Base-by-base conservation (phyloP, 1,140 invertebrate species). In the Hyles vespertilio region DNA sequence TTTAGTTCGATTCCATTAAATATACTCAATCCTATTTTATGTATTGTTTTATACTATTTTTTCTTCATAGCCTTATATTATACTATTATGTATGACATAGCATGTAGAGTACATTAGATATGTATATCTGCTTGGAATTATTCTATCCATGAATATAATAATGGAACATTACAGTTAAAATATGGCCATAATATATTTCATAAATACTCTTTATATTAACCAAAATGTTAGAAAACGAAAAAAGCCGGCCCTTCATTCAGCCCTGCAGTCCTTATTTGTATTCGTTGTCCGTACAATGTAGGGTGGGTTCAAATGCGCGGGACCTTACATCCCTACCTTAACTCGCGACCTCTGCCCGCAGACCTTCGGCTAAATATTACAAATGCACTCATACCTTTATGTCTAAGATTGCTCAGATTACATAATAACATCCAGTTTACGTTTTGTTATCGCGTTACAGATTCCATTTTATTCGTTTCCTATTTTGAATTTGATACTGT, bases 301-400 rank as follows among this genome's bases (percentile, higher is more conserved):
- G 59, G 64, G 64, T 53, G 58, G 59, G 47, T 56, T 59, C 59
- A 65, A 61, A 65, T 65, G 61, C 62, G 48, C 51, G 53, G 59
- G 59, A 61, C 59, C 59, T 66, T 66, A 65, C 59, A 61, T 53
- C 61, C 58, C 49, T 66, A 63, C 63, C 67, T 65, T 69, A 69
- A 69, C 67, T 61, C 56, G 63, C 49, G 56, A 60, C 64, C 59
- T 58, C 52, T 68, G 57, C 60, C 65, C 59, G 59, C 49, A 67
- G 62, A 67, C 56, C 48, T 57, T 52, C 59, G 46, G 53, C 55
- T 55, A 63, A 63, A 67, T 63, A 60, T 67, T 66, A 48, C 34
- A 47, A 56, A 11, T 48, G 46, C 45, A 32, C n/a, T 48, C 12
- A 48, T 48, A 22, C n/a, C n/a, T 48, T 5, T n/a, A 2, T n/a